Conservation (phyloP, 2,888 invertebrate species). For the Heliconius ethilla region DNA sequence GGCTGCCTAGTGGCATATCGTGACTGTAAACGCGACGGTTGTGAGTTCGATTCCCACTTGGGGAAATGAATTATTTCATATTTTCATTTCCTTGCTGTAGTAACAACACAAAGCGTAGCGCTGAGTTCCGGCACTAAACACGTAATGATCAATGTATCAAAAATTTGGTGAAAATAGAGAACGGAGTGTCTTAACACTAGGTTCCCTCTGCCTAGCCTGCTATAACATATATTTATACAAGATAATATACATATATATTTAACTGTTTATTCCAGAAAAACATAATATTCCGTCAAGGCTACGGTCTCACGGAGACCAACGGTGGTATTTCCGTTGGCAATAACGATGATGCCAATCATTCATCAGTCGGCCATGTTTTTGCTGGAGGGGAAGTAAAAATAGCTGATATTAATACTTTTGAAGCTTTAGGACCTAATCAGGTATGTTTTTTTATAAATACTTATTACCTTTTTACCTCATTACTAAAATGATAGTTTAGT, state of each 20-base stretch:
- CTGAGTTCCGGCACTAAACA: neutral
- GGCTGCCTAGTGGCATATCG: too few species aligned
- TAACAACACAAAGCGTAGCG: neutral
- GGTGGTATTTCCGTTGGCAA: conserved; percentile 58
- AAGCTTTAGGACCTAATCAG: conserved; percentile 64
- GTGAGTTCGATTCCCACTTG: neutral
- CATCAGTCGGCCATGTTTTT: conserved; percentile 59
- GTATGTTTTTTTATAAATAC: conserved; percentile 47
- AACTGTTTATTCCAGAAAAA: conserved; percentile 55
- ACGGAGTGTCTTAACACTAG: neutral
- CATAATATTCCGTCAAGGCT: conserved; percentile 71
- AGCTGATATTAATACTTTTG: conserved; percentile 60
- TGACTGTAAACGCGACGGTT: neutral
- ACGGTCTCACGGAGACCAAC: conserved; percentile 71
- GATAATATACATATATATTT: neutral
- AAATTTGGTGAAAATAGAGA: neutral
- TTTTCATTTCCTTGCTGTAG: neutral
- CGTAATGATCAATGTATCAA: neutral
- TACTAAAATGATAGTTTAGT: too few species aligned
- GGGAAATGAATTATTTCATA: neutral
- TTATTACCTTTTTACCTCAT: too few species aligned
- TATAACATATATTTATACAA: neutral
- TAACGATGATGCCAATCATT: conserved; percentile 59
- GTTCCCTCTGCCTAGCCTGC: neutral
- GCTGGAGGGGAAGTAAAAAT: conserved; percentile 61